phyloP scores from a whole-genome alignment of 2,888 invertebrate genomes.

The Athrips mouffetella region DNA sequence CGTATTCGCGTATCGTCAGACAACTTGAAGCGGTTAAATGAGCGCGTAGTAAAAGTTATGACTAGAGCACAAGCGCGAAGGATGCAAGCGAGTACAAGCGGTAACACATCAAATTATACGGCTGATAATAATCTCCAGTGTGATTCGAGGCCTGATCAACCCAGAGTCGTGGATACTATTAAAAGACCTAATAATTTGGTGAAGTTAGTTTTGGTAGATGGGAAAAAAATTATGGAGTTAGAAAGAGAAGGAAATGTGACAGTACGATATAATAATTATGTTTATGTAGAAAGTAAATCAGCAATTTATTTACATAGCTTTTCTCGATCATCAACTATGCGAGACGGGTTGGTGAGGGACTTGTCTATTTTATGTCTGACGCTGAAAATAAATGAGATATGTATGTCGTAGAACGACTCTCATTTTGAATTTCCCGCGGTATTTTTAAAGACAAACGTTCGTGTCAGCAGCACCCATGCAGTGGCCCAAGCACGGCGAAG shows the following conservation, averaged over 20 bases:
- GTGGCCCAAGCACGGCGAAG: no score
- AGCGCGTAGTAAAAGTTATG: neutral
- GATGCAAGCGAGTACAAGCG: neutral
- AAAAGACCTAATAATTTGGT: slow-evolving; percentile 18
- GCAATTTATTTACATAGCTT: neutral
- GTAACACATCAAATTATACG: slow-evolving; percentile 1
- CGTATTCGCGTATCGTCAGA: slow-evolving; percentile 15
- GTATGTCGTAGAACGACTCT: no score
- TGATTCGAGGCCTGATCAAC: slow-evolving; percentile 20
- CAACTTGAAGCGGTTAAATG: slow-evolving; percentile 15
- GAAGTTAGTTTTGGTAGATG: slow-evolving; percentile 9
- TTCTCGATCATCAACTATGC: neutral
- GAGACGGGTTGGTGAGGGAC: slow-evolving; percentile 3
- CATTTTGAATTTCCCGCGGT: no score
- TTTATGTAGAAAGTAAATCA: neutral
- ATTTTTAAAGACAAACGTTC: no score
- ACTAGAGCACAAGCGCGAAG: slow-evolving; percentile 7
- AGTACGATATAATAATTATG: neutral
- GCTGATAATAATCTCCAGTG: slow-evolving; percentile 11
- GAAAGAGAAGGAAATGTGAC: neutral
- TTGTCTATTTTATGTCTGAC: neutral
- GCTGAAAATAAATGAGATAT: neutral
- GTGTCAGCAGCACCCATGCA: no score
- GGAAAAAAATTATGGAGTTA: neutral
- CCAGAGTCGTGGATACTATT: slow-evolving; percentile 11